Base-by-base conservation (phyloP, 1,140 invertebrate species). In the Drosophila bocki region DNA sequence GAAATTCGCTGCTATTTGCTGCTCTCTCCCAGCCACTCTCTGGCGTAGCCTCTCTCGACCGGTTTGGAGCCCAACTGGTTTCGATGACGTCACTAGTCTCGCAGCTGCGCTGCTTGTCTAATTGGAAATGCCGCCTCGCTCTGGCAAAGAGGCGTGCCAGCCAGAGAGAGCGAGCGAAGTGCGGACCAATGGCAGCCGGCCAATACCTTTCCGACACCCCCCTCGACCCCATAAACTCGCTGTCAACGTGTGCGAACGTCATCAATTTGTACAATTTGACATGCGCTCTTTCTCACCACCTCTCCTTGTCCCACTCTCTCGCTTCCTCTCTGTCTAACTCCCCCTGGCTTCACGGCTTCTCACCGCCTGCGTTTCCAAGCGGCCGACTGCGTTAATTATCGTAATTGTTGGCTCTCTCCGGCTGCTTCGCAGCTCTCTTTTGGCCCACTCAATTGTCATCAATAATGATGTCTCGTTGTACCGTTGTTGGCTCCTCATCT, bases 401-500 rank as follows among this genome's bases (percentile, higher is more conserved):
- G 85, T 88, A 88, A 88, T 88, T 90, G 84, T 78, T 79, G 75
- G 53, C 48, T 59, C 69, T 71, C 68, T 59, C 69, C 39, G 61
- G 54, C 71, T 67, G 45, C 48, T 58, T 42, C 57, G 45, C 68
- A 80, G 76, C 84, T 82, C 76, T 74, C 86, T 75, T 64, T 75
- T 88, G 72, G 80, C 91, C 83, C 91, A 92, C 76, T 92, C 91
- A 92, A 92, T 92, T 92, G 91, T 92, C 91, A 92, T 92, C 87
- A 91, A 92, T 92, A 92, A 92, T 92, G 86, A 92, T 92, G 91
- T 92, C 91, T 92, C 84, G 91, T 92, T 92, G 79, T 81, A 78
- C 78, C 78, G 78, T 83, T 85, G 60, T 77, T 29, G 48, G 54
- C 50, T 61, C 67, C 67, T 70, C 62, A 75, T 70, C 80, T 80